Conservation (phyloP, 2,888 invertebrate species). For the Scelioninae gen. 1 region DNA sequence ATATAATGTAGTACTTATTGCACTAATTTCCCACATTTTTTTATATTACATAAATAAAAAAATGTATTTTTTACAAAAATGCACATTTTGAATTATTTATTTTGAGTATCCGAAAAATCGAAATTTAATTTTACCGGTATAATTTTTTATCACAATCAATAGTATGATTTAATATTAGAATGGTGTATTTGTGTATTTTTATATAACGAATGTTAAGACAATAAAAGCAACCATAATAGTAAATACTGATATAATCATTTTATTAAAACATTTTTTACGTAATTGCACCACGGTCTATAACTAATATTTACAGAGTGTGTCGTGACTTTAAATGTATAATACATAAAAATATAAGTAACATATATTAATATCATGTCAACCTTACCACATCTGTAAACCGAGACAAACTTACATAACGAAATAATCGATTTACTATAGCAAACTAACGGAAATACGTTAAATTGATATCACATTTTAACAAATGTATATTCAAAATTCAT, state of each 20-base stretch:
- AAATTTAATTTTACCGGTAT: too few species aligned
- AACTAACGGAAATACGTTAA: neutral
- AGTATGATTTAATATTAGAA: too few species aligned
- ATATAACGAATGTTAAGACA: neutral
- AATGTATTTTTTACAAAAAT: too few species aligned
- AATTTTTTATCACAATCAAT: too few species aligned
- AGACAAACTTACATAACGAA: neutral
- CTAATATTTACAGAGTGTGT: conserved; percentile 32
- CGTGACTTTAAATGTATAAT: neutral
- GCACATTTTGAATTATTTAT: too few species aligned
- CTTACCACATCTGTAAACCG: conserved; percentile 17
- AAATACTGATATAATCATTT: conserved; percentile 36
- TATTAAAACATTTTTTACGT: conserved; percentile 17
- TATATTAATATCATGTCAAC: conserved; percentile 29
- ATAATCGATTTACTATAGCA: conserved; percentile 4
- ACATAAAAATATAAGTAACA: conserved; percentile 11
- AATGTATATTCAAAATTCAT: neutral
- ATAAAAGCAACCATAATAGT: conserved; percentile 3
- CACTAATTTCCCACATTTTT: too few species aligned
- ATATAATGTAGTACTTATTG: too few species aligned
- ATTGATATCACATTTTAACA: conserved; percentile 10
- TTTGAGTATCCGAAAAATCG: too few species aligned
- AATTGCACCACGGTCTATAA: conserved; percentile 23
- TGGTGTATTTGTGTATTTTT: too few species aligned
- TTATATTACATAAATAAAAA: too few species aligned